Evolutionary conservation across 2,888 invertebrate genomes (phyloP), one percentile per base, ranked within the genome.

Genomic region (Blomia tropicalis): DNA sequence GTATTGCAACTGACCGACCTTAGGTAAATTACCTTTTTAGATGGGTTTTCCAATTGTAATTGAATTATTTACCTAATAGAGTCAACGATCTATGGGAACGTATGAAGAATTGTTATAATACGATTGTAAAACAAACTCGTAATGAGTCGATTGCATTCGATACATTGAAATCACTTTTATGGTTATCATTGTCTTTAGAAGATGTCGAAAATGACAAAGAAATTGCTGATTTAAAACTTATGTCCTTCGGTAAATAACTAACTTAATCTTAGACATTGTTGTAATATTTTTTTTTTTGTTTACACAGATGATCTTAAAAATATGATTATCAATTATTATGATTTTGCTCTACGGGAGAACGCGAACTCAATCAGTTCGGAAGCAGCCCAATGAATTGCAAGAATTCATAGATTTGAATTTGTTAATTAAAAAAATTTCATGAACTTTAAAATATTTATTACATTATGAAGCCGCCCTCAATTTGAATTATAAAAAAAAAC

Each of bases 141-240:
- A 58, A 23, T 2, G n/a, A 51, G 14, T 47, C 14, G 17, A 23
- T 54, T 17, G 54, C 62, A 27, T 56, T 56, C 2, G 56, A 62
- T 2, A 22, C 23, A 23, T 17, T 62, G 27, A 7, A 17, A 22
- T 4, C 58, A 2, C 25, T 62, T 11, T 23, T 62, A 11, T 62
- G 62, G 62, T 19, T 62, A 19, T 43, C 62, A 22, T 47, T 62
- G 3, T 36, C 58, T 22, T 31, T 62, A 1, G 43, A 43, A 1
- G 47, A 29, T 22, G 19, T 58, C 2, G 56, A 29, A 19, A 17
- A 36, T 31, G 32, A 60, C 27, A 29, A 58, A 11, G 25, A 36
- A 30, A 5, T 14, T 11, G 11, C 22, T n/a, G 23, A 31, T 30
- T 41, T 22, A 32, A 36, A 62, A 29, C 32, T 56, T 56, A 27